Base-by-base conservation (phyloP, 2,113 vertebrate genomes). In the Cynoglossus semilaevis region DNA sequence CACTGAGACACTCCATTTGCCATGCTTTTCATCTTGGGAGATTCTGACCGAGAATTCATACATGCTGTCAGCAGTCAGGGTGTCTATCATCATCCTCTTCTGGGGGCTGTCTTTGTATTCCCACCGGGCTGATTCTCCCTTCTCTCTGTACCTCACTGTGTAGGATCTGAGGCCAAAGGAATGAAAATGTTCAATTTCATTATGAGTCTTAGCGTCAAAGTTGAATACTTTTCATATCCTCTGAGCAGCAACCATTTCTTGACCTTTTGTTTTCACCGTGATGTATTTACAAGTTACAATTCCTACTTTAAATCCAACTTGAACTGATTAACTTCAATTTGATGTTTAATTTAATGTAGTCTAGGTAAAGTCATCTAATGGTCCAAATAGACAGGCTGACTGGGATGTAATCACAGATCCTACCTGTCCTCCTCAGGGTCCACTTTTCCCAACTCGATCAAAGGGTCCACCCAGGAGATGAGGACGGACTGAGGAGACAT, bases 401-500 rank as follows among this genome's bases (percentile, higher is more conserved):
- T 6, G 6, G 22, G 22, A 29, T 29, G 22, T 29, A 29, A 2
- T 29, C 2, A 29, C 34, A 54, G 29, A 64, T 15, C 70, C 35
- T 63, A 92, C 91, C 91, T 91, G 66, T 78, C 58, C 52, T 53
- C 72, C 15, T 53, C 71, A 0, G 78, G 64, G 36, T 10, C 51
- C 38, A 88, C 90, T 79, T 92, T 95, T 74, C 90, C 87, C 74
- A 93, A 96, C 70, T 98, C 93, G 29, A 92, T 67, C 15, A 87
- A 72, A 2, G 96, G 93, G 71, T 99, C 96, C 47, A 95, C 82
- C 97, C 97, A 99, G 55, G 94, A 77, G 29, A 99, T 94, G 0
- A 98, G 91, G 62, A 99, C 94, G 1, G 96, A 98, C 55, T 96
- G 93, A n/a, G 96, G 91, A 5, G 96, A 98, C 88, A 98, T 93